phyloP scores from a whole-genome alignment of 2,113 vertebrate genomes.

The Semnornis frantzii region DNA sequence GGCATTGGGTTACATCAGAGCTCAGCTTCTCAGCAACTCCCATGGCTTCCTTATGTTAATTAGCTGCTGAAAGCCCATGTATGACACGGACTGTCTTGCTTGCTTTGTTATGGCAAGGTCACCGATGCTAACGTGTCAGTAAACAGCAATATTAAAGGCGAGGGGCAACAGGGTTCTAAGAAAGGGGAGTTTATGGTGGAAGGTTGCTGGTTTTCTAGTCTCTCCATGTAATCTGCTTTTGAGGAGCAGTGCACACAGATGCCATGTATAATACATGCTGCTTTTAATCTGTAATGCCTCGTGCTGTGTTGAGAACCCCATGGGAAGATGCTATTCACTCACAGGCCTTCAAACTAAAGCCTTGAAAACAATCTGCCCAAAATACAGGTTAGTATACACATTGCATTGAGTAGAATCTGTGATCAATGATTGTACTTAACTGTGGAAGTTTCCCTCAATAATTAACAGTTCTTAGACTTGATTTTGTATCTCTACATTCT shows the following conservation, averaged over 20 bases:
- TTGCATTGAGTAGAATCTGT: not conserved
- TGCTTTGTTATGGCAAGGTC: not conserved
- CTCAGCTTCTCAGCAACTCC: conserved; percentile 48
- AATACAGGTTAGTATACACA: not conserved
- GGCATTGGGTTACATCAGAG: conserved; percentile 42
- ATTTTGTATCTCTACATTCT: not conserved
- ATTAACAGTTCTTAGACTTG: not conserved
- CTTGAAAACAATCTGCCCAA: not conserved
- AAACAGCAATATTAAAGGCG: not conserved
- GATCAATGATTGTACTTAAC: not conserved
- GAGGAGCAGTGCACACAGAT: not conserved
- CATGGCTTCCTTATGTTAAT: not conserved
- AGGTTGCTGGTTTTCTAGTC: not conserved
- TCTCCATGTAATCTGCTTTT: not conserved
- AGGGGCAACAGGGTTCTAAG: too few relatives aligned
- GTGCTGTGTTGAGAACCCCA: not conserved
- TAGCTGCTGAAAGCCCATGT: not conserved
- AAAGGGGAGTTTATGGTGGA: not conserved
- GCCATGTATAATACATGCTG: not conserved
- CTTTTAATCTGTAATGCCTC: not conserved
- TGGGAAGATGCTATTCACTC: not conserved
- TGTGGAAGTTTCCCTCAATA: not conserved
- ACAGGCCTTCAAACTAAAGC: not conserved
- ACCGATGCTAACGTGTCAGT: not conserved
- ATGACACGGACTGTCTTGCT: not conserved